These are phyloP conservation scores for Oreochromis grahami DNA, from an alignment of 2,797 vertebrate genomes.

Conservation along the genomic window DNA sequence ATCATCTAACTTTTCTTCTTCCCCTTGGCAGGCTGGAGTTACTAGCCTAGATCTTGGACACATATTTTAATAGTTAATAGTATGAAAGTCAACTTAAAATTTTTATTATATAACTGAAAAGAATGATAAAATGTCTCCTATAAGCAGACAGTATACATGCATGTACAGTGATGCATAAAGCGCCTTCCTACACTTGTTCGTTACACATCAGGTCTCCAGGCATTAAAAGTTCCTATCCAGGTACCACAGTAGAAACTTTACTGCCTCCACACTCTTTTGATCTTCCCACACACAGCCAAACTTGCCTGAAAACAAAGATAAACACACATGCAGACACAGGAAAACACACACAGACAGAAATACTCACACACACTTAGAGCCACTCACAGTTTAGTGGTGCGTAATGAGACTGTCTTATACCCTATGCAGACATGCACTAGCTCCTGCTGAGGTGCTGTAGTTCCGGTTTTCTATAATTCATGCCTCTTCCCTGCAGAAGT, in stretches of 20 bases:
- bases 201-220: not conserved
- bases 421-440: constrained; percentile 9
- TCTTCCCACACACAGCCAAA: constrained; percentile 35
- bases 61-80: not conserved
- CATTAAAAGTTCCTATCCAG: constrained; percentile 11
- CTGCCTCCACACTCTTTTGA: constrained; percentile 23
- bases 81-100: not conserved
- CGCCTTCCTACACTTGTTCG: not conserved
- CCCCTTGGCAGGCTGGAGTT: not conserved
- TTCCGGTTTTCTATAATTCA: constrained; percentile 46
- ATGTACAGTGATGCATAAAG: not conserved
- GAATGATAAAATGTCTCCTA: not conserved
- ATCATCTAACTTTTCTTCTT: not conserved
- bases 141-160: not conserved
- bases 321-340: constrained; percentile 3
- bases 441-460: constrained; percentile 17
- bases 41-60: not conserved
- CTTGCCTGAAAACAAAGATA: constrained; percentile 34
- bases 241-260: constrained; percentile 22
- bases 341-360: not conserved
- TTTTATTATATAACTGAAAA: not conserved
- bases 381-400: constrained; percentile 8
- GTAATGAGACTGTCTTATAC: constrained; percentile 31
- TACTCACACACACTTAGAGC: not conserved
- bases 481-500: constrained; percentile 18